Base-by-base conservation (phyloP, 2,888 invertebrate species). In the Dorcus hopei region DNA sequence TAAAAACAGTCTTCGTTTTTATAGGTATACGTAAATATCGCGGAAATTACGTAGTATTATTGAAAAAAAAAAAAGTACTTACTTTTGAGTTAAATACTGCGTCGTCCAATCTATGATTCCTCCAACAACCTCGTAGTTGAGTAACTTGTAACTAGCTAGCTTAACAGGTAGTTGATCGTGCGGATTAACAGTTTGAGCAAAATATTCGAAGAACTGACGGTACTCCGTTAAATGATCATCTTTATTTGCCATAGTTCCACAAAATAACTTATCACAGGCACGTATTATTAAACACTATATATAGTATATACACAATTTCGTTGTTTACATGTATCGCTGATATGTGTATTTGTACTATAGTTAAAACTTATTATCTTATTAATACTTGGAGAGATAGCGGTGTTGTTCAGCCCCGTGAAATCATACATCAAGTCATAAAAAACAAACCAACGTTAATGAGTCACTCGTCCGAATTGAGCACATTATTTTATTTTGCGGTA, bases 61-160 rank as follows among this genome's bases (percentile, higher is more conserved):
- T 23, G 1, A 9, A 45, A 45, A 19, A 45, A 45, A 19, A 42
- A 42, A 42, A 43, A 8, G n/a, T 57, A 83, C 87, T 87, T 80
- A 91, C 91, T 87, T 88, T 78, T 87, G 86, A 67, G 85, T 85
- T 70, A 91, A 82, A 80, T 90, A 91, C 75, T 89, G 89, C 56
- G 88, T 83, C 51, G 85, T 86, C 87, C 90, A 90, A 77, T 88
- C 87, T 58, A 89, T 82, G 62, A 90, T 85, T 75, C 89, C 90
- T 49, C 90, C 91, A 67, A 85, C 81, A 59, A 91, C 80, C 80
- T 91, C 91, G 8, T 81, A 78, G 68, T 87, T 86, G 45, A 85
- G 82, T 68, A 90, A 83, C 63, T 86, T 84, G 75, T 89, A 87
- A 65, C 85, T 84, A 65, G 85, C 85, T 59, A 89, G 86, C 73